These are phyloP conservation scores for Pseudococcus longispinus DNA, from an alignment of 2,888 invertebrate species.

Conservation along the genomic window DNA sequence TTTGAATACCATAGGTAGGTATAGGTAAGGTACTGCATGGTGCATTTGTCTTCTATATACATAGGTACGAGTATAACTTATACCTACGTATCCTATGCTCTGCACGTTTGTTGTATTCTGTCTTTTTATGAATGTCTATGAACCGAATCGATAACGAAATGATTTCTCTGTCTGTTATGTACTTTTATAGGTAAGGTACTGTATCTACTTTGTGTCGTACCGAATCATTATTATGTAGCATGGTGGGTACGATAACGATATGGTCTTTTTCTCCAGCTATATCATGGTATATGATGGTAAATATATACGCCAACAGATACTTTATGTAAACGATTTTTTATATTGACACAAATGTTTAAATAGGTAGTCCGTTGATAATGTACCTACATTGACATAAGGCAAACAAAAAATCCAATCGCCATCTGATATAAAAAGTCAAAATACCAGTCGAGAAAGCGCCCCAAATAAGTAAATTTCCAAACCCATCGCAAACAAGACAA, in stretches of 20 bases:
- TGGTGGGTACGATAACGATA: not conserved
- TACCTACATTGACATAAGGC: not conserved
- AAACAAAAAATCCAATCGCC: not conserved
- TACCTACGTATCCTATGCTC: not conserved
- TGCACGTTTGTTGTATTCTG: not conserved
- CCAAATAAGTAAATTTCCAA: not conserved
- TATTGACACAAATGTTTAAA: constrained; percentile 20
- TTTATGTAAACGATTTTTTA: not conserved
- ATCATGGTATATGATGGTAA: too few relatives aligned
- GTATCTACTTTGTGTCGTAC: not conserved
- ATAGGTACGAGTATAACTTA: not conserved
- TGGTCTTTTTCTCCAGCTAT: not conserved
- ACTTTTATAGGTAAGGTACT: not conserved
- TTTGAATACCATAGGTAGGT: not conserved
- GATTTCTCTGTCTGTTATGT: not conserved
- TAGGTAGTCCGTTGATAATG: not conserved
- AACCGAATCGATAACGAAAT: constrained; percentile 2
- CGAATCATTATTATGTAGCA: not conserved
- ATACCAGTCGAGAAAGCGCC: not conserved
- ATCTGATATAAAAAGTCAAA: not conserved
- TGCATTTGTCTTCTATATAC: not conserved
- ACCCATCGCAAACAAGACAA: not conserved
- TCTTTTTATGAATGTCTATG: not conserved
- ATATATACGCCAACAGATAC: not conserved
- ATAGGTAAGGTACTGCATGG: not conserved